Evolutionary conservation across 2,797 vertebrate species (phyloP), one percentile per base, ranked within the genome.

Genomic region (Nannoperca obscura): DNA sequence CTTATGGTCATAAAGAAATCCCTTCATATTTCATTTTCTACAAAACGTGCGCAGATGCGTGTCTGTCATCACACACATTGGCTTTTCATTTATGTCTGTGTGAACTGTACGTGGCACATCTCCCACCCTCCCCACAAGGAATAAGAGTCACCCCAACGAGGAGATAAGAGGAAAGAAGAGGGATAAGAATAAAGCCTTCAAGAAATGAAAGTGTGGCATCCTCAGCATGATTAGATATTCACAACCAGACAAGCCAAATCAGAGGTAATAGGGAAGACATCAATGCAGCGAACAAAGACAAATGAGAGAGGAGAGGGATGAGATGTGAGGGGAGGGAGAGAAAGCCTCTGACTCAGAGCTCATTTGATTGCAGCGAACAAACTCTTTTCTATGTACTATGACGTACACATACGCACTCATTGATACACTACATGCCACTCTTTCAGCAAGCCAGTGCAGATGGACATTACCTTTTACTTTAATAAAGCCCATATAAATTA

Each of bases 231-330:
- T 92, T 91, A 88, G 65, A 73, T 84, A 92, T 92, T 92, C 89
- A 93, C 75, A 74, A 67, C 63, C 84, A 91, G 80, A 90, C 84
- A 91, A 89, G 86, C 74, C 87, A 91, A 90, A 91, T 92, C 84
- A 90, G 86, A 83, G 73, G 77, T 74, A 88, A 85, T 74, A 64
- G 78, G 78, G 74, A 86, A 88, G 64, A 81, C 75, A 86, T 88
- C 74, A 78, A 79, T 82, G 72, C 74, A 64, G 42, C 3, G 2
- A 76, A 58, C 61, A 85, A 81, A 82, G 86, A 89, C 78, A 91
- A 87, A 89, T 81, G 78, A 89, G 70, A 80, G 65, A 58, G 36
- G 47, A 83, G 50, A 82, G 61, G 50, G 44, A 65, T 47, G n/a
- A 74, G 66, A 80, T 79, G 70, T 44, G 64, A 69, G 46, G 11